A percentile compares a stretch with the other conserved stretches of the same genome.
phyloP scores from a whole-genome alignment of 2,113 vertebrate genomes.

The Anarhynchus alexandrinus region DNA sequence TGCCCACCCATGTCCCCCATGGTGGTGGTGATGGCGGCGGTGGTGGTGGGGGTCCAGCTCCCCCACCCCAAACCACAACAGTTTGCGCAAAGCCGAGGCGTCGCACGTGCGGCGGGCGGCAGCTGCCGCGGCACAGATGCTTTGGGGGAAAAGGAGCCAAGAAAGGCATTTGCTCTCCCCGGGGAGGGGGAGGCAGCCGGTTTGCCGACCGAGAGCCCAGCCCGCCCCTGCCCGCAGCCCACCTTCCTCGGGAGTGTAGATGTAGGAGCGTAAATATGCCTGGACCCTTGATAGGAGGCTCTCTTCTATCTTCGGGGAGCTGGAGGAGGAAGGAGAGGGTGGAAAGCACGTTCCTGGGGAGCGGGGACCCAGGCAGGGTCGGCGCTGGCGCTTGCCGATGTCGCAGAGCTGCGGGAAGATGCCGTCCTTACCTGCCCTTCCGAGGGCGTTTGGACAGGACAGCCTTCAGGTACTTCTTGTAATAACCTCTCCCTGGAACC shows the following conservation, averaged over 20 bases:
- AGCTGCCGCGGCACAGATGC: not conserved
- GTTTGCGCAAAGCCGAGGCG: not conserved
- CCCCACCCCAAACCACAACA: not conserved
- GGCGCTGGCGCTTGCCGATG: fast-evolving
- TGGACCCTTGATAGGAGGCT: constrained; percentile 61
- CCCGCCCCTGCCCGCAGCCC: not conserved
- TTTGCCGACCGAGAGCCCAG: not conserved
- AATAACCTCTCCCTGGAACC: constrained; percentile 76
- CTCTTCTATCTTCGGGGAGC: constrained; percentile 58
- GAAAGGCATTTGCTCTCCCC: not conserved
- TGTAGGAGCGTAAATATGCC: constrained; percentile 64
- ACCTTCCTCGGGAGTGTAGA: constrained; percentile 85
- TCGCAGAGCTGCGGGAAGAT: not conserved
- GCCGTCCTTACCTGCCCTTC: constrained; percentile 46
- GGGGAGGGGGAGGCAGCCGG: not conserved
- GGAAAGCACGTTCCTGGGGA: fast-evolving
- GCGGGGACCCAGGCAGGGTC: not conserved
- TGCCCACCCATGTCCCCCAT: not conserved
- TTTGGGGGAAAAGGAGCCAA: not conserved
- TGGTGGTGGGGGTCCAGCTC: not conserved
- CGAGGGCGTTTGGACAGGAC: constrained; percentile 76
- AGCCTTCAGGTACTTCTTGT: constrained; percentile 82
- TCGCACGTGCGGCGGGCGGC: not conserved
- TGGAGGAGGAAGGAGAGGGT: not conserved
- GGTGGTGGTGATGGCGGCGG: fast-evolving